These are phyloP conservation scores for Phortica magna DNA, from an alignment of 2,888 invertebrate species.

Conservation along the genomic window DNA sequence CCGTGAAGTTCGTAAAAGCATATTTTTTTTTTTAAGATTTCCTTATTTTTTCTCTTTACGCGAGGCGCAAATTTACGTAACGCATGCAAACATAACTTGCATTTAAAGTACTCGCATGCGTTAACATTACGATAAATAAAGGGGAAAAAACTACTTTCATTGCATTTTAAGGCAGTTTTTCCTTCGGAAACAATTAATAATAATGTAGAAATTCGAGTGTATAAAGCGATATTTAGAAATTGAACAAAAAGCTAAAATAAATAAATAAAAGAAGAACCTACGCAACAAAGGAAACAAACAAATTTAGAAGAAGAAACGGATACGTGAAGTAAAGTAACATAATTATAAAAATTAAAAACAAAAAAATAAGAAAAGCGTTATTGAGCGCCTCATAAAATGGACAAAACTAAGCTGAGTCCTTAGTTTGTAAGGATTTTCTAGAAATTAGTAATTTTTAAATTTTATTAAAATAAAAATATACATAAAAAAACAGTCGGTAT, in stretches of 20 bases:
- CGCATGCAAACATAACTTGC: neutral
- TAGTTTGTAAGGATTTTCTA: slow-evolving; percentile 10
- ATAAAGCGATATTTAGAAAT: neutral
- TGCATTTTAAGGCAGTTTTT: neutral
- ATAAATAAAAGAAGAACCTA: neutral
- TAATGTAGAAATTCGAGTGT: neutral
- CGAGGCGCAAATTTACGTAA: neutral
- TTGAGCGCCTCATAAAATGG: neutral
- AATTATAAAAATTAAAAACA: slow-evolving; percentile 7
- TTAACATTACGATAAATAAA: neutral
- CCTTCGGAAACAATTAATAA: neutral
- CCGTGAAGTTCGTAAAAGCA: neutral
- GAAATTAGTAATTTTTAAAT: slow-evolving; percentile 24
- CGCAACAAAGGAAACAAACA: neutral
- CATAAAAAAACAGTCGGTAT: slow-evolving; percentile 1
- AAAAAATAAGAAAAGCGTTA: neutral
- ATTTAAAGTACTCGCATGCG: neutral
- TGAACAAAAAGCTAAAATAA: neutral
- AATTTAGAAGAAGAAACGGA: neutral
- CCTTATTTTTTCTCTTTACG: neutral
- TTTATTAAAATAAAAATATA: slow-evolving; percentile 21
- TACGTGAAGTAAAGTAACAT: neutral
- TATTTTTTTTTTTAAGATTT: neutral
- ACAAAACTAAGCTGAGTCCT: neutral
- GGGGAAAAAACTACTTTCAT: neutral